Evolutionary conservation across 2,113 vertebrate species (phyloP).

Genomic region (Ancistrus triradiatus): DNA sequence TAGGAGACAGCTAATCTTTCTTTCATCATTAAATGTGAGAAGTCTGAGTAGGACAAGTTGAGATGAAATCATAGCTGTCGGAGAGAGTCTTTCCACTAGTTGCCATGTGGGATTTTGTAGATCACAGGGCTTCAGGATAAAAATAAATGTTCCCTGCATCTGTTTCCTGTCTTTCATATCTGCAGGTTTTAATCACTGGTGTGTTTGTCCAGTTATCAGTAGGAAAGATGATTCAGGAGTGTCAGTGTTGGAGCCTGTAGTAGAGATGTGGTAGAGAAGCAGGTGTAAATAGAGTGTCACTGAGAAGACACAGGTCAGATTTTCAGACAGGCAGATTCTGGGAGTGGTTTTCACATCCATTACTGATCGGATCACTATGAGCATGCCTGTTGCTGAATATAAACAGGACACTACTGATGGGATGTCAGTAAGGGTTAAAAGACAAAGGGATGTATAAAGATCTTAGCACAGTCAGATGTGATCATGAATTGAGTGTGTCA

Average conservation of each 20-base stretch:
- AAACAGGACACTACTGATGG: constrained; percentile 49
- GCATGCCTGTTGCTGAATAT: constrained; percentile 30
- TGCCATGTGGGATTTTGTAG: not conserved
- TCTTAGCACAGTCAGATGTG: too few species aligned
- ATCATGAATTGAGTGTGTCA: too few species aligned
- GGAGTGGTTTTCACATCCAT: constrained; percentile 27
- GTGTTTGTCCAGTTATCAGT: constrained; percentile 13
- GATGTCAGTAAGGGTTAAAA: constrained; percentile 43
- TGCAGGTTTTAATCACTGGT: not conserved
- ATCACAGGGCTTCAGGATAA: not conserved
- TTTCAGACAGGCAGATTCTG: constrained; percentile 7
- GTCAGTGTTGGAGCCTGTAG: not conserved
- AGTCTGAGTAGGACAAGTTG: too few species aligned
- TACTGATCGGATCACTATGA: constrained; percentile 46
- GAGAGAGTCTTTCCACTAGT: not conserved
- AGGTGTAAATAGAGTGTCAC: constrained; percentile 6
- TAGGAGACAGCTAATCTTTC: not conserved
- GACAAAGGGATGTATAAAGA: too few species aligned
- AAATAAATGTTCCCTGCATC: constrained; percentile 17
- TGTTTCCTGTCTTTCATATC: constrained; percentile 15
- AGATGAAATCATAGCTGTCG: too few species aligned
- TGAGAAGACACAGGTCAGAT: constrained; percentile 32
- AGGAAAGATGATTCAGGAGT: not conserved
- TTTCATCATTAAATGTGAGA: too few species aligned
- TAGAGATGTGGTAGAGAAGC: not conserved